phyloP scores from a whole-genome alignment of 2,888 invertebrate species.

The Heliconius cydno region DNA sequence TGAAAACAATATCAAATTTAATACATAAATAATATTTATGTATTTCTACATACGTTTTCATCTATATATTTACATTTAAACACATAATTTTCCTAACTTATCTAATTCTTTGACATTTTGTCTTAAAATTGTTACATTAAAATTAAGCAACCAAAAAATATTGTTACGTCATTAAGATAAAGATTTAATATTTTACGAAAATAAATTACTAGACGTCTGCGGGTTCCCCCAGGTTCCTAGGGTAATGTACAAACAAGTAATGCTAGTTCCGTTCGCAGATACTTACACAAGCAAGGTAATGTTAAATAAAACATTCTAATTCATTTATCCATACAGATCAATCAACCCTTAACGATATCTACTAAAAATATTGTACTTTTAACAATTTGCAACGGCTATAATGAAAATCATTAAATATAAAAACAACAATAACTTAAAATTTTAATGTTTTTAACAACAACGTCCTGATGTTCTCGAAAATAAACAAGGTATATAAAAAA shows the following conservation, averaged over 20 bases:
- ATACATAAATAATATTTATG: slow-evolving; percentile 83
- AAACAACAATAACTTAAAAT: slow-evolving; percentile 17
- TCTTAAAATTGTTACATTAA: slow-evolving; percentile 64
- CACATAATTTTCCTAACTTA: slow-evolving; percentile 78
- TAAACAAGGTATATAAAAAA: slow-evolving; percentile 1
- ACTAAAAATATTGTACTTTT: slow-evolving; percentile 17
- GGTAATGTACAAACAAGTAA: slow-evolving; percentile 38
- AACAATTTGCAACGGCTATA: slow-evolving; percentile 3
- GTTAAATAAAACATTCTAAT: slow-evolving; percentile 22
- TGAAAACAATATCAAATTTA: slow-evolving; percentile 84
- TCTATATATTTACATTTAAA: slow-evolving; percentile 82
- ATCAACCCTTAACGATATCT: slow-evolving; percentile 18
- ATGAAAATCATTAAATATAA: slow-evolving; percentile 18
- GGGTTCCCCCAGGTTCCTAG: slow-evolving; percentile 26
- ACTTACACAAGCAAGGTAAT: slow-evolving; percentile 14
- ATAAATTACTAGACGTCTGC: slow-evolving; percentile 68
- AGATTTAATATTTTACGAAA: slow-evolving; percentile 73
- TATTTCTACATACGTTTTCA: slow-evolving; percentile 81
- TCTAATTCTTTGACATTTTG: slow-evolving; percentile 68
- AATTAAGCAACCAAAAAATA: slow-evolving; percentile 75
- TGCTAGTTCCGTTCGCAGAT: slow-evolving; percentile 51
- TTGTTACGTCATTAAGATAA: slow-evolving; percentile 62
- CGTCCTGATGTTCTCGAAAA: neutral
- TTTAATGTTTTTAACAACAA: slow-evolving; percentile 8
- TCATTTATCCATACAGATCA: slow-evolving; percentile 19